Base-by-base conservation (phyloP, 2,113 vertebrate species). In the Tychaedon coryphoeus region DNA sequence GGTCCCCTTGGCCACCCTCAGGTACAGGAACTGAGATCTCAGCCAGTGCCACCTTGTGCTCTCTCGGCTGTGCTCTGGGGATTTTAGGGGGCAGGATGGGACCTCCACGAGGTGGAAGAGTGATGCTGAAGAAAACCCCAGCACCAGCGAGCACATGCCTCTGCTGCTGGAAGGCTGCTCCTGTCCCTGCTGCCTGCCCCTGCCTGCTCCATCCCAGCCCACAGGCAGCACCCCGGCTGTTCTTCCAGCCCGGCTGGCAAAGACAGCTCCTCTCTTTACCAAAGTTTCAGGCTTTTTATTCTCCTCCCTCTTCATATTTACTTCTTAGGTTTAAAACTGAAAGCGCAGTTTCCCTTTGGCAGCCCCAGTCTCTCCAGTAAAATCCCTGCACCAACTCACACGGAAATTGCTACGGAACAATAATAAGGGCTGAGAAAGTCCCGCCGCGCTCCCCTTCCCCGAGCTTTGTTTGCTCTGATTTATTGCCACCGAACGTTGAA, bases 381-480 rank as follows among this genome's bases (percentile, higher is more conserved):
- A 85, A 90, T 58, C 77, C 26, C 65, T 83, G 67, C 31, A 42
- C 48, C 4, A 5, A 2, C 67, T 45, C 78, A 77, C 62, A 73
- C 45, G 92, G 92, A 96, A 96, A 83, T 79, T 6, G 88, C 92
- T 67, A 2, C 67, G 8, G 95, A 87, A 83, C 80, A 92, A 74
- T 42, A 88, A 76, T 19, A 34, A 77, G 56, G 23, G 51, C 40
- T 80, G 82, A 90, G 85, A 95, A 88, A 97, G 90, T 74, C 93
- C 88, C 33, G 1, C 60, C 2, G 4, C 3, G 1, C 85, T 91
- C 24, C 62, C 26, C 47, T 73, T 33, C 2, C 0, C 31, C 3
- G 82, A 50, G 56, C 56, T 93, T 93, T 95, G 78, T 96, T 96
- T 88, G 67, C 58, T 88, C 38, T 94, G 64, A 71, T 92, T 97